Base-by-base conservation (phyloP, 2,113 vertebrate genomes). In the Panthera leo region DNA sequence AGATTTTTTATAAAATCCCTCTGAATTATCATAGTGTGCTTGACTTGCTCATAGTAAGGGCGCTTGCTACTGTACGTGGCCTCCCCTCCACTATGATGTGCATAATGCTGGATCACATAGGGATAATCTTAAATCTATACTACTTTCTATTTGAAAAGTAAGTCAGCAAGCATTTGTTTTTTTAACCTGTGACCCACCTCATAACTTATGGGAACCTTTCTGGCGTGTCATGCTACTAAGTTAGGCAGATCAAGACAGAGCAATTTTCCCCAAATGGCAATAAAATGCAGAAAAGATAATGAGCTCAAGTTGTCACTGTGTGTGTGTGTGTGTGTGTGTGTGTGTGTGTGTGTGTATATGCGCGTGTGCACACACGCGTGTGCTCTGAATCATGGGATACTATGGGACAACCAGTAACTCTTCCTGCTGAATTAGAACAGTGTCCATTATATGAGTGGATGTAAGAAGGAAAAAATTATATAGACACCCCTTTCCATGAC, bases 321-420 rank as follows among this genome's bases (percentile, higher is more conserved):
- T 31, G 25, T 71, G 18, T 61, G 53, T 48, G 58, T 53, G 34
- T 79, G 73, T 25, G 21, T 21, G 70, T n/a, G 3, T 23, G 36
- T 71, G n/a, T 21, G 36, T 63, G 87, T 39, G 34, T 31, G 13
- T 4, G 55, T n/a, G n/a, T n/a, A n/a, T n/a, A 36, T 34, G 78
- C 14, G 13, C 27, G 7, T 5, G 36, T 36, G 36, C 36, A 36
- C 36, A 36, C 36, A 36, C 36, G 36, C 36, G 36, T 36, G 36
- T 34, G 85, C 61, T 76, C 16, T 80, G 73, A 27, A 29, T 29
- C 63, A 16, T 39, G n/a, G 84, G 23, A 83, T 85, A 73, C 9
- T 0, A 0, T 15, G 83, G 29, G 67, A 45, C 3, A 9, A 42
- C 4, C 4, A 12, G 29, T 4, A 27, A 8, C 7, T 16, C 1